Percentiles rank a stretch among this genome's conserved stretches.
phyloP scores from a whole-genome alignment of 2,888 invertebrate genomes.

The Nematopogon swammerdamellus region DNA sequence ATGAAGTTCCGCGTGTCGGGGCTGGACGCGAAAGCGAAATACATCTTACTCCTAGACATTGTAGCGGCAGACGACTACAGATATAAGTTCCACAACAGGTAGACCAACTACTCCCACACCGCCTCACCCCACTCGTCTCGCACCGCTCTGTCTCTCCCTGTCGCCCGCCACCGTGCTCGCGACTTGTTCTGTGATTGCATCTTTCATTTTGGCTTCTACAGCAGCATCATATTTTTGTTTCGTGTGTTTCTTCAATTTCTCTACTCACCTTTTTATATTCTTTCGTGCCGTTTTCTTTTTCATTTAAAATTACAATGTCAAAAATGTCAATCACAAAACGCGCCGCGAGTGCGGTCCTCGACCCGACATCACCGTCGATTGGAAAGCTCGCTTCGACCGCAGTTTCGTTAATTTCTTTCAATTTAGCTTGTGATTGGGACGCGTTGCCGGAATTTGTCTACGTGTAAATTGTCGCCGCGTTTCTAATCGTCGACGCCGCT shows the following conservation, averaged over 20 bases:
- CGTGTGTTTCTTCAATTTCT: neutral
- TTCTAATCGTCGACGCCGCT: neutral
- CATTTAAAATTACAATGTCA: neutral
- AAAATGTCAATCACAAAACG: neutral
- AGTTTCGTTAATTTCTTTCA: neutral
- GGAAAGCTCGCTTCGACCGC: constrained; percentile 19
- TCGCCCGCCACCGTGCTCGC: no score
- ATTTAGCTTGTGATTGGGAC: neutral
- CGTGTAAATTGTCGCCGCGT: neutral
- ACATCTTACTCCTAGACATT: constrained; percentile 98
- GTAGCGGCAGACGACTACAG: constrained; percentile 98
- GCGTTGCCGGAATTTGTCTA: neutral
- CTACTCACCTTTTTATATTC: neutral
- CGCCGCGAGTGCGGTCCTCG: neutral
- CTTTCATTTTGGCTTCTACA: neutral
- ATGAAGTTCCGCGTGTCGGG: constrained; percentile 99
- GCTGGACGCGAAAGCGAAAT: constrained; percentile 97
- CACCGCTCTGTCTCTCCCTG: neutral
- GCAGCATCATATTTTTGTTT: neutral
- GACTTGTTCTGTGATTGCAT: neutral
- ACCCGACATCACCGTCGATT: constrained; percentile 29
- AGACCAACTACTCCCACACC: constrained; percentile 13
- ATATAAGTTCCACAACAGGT: constrained; percentile 97
- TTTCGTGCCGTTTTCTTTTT: no score
- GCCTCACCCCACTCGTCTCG: neutral